A percentile compares a stretch with the other conserved stretches of the same genome.
These are phyloP conservation scores for Tarsius wallacei DNA, from an alignment of 2,797 vertebrate genomes.

Conservation along the genomic window DNA sequence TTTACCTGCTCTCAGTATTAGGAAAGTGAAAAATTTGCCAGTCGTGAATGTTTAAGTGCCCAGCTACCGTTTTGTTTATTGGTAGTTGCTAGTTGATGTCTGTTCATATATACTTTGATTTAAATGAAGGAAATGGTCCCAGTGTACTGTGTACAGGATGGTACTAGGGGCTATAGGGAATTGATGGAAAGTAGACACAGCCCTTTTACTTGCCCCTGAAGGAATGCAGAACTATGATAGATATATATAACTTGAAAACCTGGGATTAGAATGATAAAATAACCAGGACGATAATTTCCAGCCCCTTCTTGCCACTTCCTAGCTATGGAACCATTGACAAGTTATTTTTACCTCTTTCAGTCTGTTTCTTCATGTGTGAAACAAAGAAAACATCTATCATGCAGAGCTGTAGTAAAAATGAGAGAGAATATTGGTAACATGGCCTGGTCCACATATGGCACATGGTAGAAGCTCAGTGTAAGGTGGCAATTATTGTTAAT, in stretches of 20 bases:
- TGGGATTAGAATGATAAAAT: neutral
- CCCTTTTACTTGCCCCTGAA: neutral
- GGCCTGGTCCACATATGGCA: neutral
- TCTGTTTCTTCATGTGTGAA: slow-evolving; percentile 1
- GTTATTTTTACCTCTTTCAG: neutral
- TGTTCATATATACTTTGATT: neutral
- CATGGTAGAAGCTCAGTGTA: accelerated
- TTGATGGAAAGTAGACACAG: neutral
- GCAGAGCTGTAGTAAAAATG: neutral
- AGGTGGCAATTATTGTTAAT: too few relatives aligned
- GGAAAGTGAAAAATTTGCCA: too few relatives aligned
- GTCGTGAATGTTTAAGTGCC: too few relatives aligned
- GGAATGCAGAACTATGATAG: neutral
- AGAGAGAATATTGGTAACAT: neutral
- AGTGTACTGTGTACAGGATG: neutral
- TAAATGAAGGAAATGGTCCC: neutral
- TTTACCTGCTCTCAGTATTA: too few relatives aligned
- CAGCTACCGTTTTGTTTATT: neutral
- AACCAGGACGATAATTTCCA: neutral
- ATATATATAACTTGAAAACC: neutral
- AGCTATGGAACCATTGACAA: neutral
- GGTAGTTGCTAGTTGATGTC: neutral
- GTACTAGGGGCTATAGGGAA: neutral
- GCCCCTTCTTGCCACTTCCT: neutral
- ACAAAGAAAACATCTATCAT: neutral